phyloP scores from a whole-genome alignment of 2,888 invertebrate genomes.

The Agapetus fuscipes region DNA sequence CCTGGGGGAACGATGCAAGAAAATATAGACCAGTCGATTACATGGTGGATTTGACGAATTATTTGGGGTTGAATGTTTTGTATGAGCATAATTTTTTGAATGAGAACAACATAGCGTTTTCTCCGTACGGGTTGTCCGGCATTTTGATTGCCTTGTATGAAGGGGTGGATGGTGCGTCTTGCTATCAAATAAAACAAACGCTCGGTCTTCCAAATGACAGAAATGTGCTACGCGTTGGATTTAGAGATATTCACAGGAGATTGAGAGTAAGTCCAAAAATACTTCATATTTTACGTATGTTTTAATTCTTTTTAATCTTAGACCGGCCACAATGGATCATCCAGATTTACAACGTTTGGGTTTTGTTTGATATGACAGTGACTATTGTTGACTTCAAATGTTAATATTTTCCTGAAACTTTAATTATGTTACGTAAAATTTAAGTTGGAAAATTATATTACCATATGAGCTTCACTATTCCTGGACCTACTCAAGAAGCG shows the following conservation, averaged over 20 bases:
- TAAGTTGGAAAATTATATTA: too few species aligned
- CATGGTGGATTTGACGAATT: conserved; percentile 74
- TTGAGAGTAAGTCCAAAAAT: conserved; percentile 53
- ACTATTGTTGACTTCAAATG: too few species aligned
- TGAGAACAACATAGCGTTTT: conserved; percentile 73
- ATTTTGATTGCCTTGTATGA: conserved; percentile 72
- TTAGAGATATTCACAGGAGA: conserved; percentile 73
- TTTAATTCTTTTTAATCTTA: too few species aligned
- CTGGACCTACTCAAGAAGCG: too few species aligned
- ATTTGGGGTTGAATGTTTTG: conserved; percentile 58
- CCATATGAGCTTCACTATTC: too few species aligned
- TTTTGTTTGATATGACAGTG: too few species aligned
- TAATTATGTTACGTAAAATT: too few species aligned
- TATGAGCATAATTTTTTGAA: conserved; percentile 62
- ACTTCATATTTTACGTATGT: too few species aligned
- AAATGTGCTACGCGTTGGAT: conserved; percentile 64
- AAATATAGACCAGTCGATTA: conserved; percentile 52
- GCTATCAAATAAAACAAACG: conserved; percentile 60
- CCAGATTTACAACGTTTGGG: too few species aligned
- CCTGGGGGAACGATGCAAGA: conserved; percentile 16
- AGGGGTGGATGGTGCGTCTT: conserved; percentile 64
- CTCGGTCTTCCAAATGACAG: conserved; percentile 63
- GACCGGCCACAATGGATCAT: too few species aligned
- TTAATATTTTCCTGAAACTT: too few species aligned
- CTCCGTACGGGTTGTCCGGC: conserved; percentile 73